Evolutionary conservation across 2,888 invertebrate genomes (phyloP).

Genomic region (Zelleria hepariella): DNA sequence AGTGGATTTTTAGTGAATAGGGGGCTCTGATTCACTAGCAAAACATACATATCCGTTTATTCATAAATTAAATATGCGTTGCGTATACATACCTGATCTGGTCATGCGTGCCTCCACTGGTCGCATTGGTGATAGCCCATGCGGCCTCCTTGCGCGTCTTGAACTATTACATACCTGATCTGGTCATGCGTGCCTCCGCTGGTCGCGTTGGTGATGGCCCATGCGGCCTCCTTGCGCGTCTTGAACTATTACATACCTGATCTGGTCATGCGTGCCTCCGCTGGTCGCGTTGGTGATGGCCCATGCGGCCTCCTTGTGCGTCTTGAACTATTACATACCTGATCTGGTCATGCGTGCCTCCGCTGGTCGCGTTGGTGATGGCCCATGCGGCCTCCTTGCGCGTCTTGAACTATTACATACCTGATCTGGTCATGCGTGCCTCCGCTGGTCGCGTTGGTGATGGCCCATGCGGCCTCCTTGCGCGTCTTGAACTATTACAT

Average conservation of each 20-base stretch:
- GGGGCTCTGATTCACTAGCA: too few species aligned
- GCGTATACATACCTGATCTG: slow-evolving; percentile 91
- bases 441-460: too few species aligned
- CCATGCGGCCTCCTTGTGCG: slow-evolving; percentile 97
- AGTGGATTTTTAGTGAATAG: too few species aligned
- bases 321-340: slow-evolving; percentile 91
- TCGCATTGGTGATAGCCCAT: slow-evolving; percentile 98
- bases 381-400: slow-evolving; percentile 98
- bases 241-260: too few species aligned
- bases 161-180: too few species aligned
- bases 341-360: slow-evolving; percentile 93
- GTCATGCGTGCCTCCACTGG: slow-evolving; percentile 93
- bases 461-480: too few species aligned
- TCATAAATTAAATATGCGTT: too few species aligned
- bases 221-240: slow-evolving; percentile 95
- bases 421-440: too few species aligned
- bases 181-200: slow-evolving; percentile 95
- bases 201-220: slow-evolving; percentile 98
- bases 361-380: slow-evolving; percentile 96
- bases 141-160: slow-evolving; percentile 96
- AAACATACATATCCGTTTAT: too few species aligned
- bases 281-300: slow-evolving; percentile 97
- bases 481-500: too few species aligned
- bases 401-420: slow-evolving; percentile 94
- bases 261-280: slow-evolving; percentile 93